Percentiles rank a stretch among this genome's conserved stretches.
Evolutionary conservation across 1,140 invertebrate genomes (phyloP).

Genomic region (Leptinotarsa texana): DNA sequence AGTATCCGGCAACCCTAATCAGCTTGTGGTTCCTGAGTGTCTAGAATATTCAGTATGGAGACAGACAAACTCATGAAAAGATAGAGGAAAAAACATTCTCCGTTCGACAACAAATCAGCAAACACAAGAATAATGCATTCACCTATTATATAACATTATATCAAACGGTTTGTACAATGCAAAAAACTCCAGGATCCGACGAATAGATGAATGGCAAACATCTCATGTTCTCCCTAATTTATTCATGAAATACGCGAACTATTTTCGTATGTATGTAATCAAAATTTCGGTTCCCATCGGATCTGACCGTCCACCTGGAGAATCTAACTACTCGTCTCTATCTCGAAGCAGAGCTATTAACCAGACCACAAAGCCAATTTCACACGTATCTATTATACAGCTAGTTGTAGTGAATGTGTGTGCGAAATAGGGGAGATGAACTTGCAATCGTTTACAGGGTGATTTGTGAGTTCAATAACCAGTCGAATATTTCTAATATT

Average conservation of each 20-base stretch:
- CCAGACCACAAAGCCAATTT: conserved; percentile 28
- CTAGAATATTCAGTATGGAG: too few species aligned
- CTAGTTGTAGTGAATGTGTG: conserved; percentile 19
- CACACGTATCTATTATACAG: conserved; percentile 27
- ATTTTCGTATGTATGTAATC: not conserved
- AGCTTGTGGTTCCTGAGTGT: too few species aligned
- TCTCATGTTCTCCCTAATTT: not conserved
- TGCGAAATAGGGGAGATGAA: conserved; percentile 23
- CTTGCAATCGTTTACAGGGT: not conserved
- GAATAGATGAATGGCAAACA: not conserved
- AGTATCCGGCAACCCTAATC: too few species aligned
- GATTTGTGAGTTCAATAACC: not conserved
- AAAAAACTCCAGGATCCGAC: not conserved
- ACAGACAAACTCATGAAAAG: too few species aligned
- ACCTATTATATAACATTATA: too few species aligned
- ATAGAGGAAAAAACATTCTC: too few species aligned
- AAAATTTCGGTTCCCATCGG: conserved; percentile 14
- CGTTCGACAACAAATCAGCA: too few species aligned
- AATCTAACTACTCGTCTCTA: not conserved
- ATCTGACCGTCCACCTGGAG: not conserved
- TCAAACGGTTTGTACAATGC: not conserved
- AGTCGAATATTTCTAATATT: too few species aligned
- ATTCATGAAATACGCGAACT: conserved; percentile 2
- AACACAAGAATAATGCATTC: too few species aligned
- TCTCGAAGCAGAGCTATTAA: conserved; percentile 19